A percentile compares a stretch with the other conserved stretches of the same genome.
Conservation (phyloP, 2,797 vertebrate genomes). For the Syncerus caffer region DNA sequence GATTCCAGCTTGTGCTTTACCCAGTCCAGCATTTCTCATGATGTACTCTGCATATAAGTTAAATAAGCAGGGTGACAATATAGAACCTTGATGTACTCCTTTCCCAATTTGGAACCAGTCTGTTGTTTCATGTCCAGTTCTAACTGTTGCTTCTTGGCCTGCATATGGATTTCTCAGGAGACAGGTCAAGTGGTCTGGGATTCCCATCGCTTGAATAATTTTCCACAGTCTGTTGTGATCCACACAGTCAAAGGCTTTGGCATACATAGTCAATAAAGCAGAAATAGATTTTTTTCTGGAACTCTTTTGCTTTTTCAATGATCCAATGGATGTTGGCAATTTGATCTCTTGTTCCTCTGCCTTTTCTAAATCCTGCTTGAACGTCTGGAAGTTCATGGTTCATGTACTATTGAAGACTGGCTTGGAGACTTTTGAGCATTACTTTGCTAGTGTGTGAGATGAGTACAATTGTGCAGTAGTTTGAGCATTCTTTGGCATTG, state of each 20-base stretch:
- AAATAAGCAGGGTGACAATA: background rate
- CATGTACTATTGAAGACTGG: background rate
- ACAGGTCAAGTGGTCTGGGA: background rate
- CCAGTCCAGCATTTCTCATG: background rate
- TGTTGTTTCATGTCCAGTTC: background rate
- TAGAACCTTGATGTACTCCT: background rate
- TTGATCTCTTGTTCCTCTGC: background rate
- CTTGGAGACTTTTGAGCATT: background rate
- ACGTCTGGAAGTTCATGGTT: rapidly evolving
- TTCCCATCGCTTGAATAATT: background rate
- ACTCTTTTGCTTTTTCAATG: background rate
- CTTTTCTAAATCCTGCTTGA: background rate
- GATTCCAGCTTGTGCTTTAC: background rate
- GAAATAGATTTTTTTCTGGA: background rate
- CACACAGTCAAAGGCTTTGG: background rate
- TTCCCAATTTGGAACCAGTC: background rate
- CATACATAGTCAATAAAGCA: background rate
- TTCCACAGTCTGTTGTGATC: background rate
- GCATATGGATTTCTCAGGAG: background rate
- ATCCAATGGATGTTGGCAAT: background rate
- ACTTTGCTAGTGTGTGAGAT: background rate
- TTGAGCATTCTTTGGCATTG: background rate
- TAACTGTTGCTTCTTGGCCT: background rate
- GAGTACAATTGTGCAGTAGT: background rate
- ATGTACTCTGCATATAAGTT: background rate